Evolutionary conservation across 2,797 vertebrate genomes (phyloP).

Genomic region (Ispidina picta): DNA sequence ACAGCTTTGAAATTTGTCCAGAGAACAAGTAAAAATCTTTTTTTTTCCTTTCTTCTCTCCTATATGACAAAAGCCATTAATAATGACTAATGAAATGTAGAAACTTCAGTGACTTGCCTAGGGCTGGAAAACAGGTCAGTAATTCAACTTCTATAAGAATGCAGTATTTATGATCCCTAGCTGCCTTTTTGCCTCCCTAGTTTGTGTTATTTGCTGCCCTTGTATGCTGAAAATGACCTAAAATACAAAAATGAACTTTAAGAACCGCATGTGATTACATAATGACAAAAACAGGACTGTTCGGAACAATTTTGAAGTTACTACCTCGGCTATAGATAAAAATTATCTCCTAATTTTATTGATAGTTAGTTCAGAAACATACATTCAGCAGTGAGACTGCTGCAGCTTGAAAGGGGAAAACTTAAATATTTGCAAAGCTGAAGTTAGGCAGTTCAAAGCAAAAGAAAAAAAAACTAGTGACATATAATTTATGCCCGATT

Average conservation of each 20-base stretch:
- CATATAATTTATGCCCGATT: not conserved
- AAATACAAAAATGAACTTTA: not conserved
- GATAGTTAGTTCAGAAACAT: not conserved
- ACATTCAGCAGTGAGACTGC: not conserved
- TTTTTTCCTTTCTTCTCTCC: not conserved
- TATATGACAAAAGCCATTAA: not conserved
- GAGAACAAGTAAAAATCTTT: not conserved
- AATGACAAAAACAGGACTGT: constrained; percentile 11
- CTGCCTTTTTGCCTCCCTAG: not conserved
- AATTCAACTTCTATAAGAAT: not conserved
- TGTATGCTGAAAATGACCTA: not conserved
- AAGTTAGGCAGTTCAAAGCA: not conserved
- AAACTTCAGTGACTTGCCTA: not conserved
- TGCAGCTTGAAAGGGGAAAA: not conserved
- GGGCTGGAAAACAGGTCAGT: constrained; percentile 3
- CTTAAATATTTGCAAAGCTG: not conserved
- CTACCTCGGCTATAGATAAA: not conserved
- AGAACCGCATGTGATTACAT: not conserved
- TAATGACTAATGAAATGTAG: not conserved
- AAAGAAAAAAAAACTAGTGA: not conserved
- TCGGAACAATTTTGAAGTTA: not conserved
- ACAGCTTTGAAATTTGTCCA: not conserved
- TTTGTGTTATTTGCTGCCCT: not conserved
- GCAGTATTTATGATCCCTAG: not conserved
- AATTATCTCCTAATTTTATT: not conserved